Base-by-base conservation (phyloP, 1,140 invertebrate species). In the Zeugodacus cucurbitae region DNA sequence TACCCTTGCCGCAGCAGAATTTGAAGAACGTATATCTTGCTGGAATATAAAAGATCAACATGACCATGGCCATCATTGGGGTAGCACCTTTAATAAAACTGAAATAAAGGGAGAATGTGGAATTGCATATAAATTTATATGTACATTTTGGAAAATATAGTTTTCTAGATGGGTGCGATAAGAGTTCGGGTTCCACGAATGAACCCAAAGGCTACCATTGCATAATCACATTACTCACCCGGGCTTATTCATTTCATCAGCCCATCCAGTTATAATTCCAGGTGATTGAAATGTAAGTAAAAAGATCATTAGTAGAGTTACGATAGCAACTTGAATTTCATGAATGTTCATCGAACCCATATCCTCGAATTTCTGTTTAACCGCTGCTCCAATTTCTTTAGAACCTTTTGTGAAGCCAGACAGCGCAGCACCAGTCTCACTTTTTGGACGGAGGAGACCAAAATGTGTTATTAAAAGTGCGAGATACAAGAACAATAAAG, bases 251-350 rank as follows among this genome's bases (percentile, higher is more conserved):
- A 74, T 6, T 20, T 89, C 37, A 22, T 91, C 88, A 0, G 37
- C 89, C 92, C 92, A 93, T 17, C 92, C 92, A 0, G n/a, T 11
- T 4, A 90, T 17, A 44, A 93, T 90, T 5, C 91, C 96, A 0
- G 98, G 98, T 58, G 96, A 95, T n/a, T 97, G 95, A 91, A 98
- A 97, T 92, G 99, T 96, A 95, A 98, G 98, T 32, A 98, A 92
- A 41, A 96, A 74, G 10, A 98, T 95, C 4, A 98, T 95, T 3
- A 96, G 78, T 17, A 97, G 88, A 91, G 99, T 99, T 34, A 98
- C 92, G 4, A 95, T 59, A 2, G 96, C 95, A 0, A 98, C 96
- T 3, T 95, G 94, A 93, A 91, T 94, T 94, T 99, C 98, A 88
- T 98, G 97, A 94, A 96, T 98, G 34, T 95, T 96, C 91, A 97